Percentiles rank a stretch among this genome's conserved stretches.
phyloP scores from a whole-genome alignment of 2,888 invertebrate genomes.

The Amphimallon solstitiale region DNA sequence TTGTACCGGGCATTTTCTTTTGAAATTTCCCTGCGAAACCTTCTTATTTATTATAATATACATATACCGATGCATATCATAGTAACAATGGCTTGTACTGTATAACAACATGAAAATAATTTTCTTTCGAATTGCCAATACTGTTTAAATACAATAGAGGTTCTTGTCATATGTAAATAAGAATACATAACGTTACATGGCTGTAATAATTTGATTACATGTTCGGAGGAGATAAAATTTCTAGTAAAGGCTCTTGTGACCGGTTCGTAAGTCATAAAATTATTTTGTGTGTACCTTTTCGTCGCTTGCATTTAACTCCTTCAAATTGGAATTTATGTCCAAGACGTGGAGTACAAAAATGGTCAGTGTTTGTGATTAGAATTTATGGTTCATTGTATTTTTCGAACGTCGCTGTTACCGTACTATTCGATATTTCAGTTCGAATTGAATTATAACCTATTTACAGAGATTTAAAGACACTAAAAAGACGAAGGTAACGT shows the following conservation, averaged over 20 bases:
- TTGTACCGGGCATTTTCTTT: slow-evolving; percentile 24
- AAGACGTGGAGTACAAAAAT: slow-evolving; percentile 21
- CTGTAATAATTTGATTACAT: slow-evolving; percentile 43
- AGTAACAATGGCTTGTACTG: slow-evolving; percentile 60
- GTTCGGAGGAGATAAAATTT: slow-evolving; percentile 39
- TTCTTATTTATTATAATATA: slow-evolving; percentile 60
- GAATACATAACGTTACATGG: slow-evolving; percentile 46
- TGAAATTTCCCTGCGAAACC: slow-evolving; percentile 30
- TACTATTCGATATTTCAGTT: slow-evolving; percentile 14
- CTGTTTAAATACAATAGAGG: slow-evolving; percentile 60
- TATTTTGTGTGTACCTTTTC: slow-evolving; percentile 35
- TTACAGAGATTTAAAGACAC: slow-evolving; percentile 6
- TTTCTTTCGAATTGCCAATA: slow-evolving; percentile 60
- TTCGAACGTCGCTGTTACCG: slow-evolving; percentile 6
- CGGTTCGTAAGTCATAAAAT: slow-evolving; percentile 23
- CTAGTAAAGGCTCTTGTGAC: slow-evolving; percentile 29
- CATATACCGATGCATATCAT: slow-evolving; percentile 56
- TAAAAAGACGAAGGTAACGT: no score
- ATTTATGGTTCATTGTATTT: slow-evolving; percentile 36
- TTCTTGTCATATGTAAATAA: slow-evolving; percentile 61
- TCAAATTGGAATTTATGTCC: slow-evolving; percentile 30
- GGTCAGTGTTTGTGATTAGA: slow-evolving; percentile 31
- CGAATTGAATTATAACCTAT: slow-evolving; percentile 28
- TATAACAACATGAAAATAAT: slow-evolving; percentile 60
- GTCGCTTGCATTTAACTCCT: slow-evolving; percentile 34